These are phyloP conservation scores for Orthonevra nobilis DNA, from an alignment of 2,888 invertebrate genomes.

Conservation along the genomic window DNA sequence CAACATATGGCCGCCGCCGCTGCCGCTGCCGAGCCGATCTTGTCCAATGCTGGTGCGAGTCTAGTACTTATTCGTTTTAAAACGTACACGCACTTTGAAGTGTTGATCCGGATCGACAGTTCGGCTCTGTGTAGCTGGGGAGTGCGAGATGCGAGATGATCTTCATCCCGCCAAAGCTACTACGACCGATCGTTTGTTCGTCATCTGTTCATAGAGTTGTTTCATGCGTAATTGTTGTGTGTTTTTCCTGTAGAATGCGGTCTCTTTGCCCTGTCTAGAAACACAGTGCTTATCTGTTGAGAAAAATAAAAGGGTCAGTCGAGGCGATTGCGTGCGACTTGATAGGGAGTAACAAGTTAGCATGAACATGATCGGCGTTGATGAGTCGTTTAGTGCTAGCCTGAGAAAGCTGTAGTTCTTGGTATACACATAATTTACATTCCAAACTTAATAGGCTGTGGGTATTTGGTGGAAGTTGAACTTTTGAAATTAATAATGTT, in stretches of 20 bases:
- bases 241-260: conserved; percentile 35
- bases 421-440: conserved; percentile 42
- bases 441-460: conserved; percentile 9
- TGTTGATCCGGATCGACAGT: conserved; percentile 65
- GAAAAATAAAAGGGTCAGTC: conserved; percentile 61
- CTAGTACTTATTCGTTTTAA: background rate
- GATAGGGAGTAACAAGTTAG: conserved; percentile 50
- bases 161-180: conserved; percentile 35
- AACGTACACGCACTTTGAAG: conserved; percentile 60
- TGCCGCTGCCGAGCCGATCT: too few relatives aligned
- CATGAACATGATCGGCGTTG: conserved; percentile 22
- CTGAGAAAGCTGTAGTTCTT: conserved; percentile 45
- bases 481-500: conserved; percentile 11
- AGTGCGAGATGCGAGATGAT: conserved; percentile 52
- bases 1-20: conserved; percentile 28
- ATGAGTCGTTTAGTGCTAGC: conserved; percentile 30
- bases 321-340: conserved; percentile 43
- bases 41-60: conserved; percentile 2
- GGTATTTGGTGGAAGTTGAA: conserved; percentile 31
- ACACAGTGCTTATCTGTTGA: conserved; percentile 47
- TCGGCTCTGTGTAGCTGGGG: conserved; percentile 35
- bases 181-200: conserved; percentile 38
- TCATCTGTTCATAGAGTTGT: conserved; percentile 52
- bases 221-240: conserved; percentile 49
- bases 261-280: conserved; percentile 15